These are phyloP conservation scores for Apocheima hispidaria DNA, from an alignment of 2,888 invertebrate genomes.

Conservation along the genomic window DNA sequence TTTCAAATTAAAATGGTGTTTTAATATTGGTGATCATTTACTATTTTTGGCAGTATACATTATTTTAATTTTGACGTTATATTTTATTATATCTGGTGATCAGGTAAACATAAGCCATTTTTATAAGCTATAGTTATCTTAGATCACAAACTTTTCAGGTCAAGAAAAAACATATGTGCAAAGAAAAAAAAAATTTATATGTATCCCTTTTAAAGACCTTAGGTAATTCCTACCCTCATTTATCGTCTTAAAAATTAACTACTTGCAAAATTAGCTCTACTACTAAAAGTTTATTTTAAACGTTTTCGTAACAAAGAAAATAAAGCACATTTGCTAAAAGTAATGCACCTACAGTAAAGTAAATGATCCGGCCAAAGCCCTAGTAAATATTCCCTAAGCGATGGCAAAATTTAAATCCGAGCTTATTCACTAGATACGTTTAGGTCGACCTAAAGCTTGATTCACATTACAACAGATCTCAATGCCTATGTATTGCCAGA, in stretches of 20 bases:
- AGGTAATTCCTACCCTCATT: slow-evolving; percentile 9
- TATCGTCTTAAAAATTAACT: background rate
- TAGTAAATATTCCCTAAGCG: slow-evolving; percentile 21
- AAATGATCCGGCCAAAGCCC: slow-evolving; percentile 16
- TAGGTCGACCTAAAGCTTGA: slow-evolving; percentile 1
- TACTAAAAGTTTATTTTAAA: background rate
- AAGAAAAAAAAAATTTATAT: too few relatives aligned
- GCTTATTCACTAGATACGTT: slow-evolving; percentile 17
- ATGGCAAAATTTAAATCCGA: slow-evolving; percentile 15
- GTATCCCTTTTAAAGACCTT: too few relatives aligned
- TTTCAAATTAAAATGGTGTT: too few relatives aligned
- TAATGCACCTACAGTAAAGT: slow-evolving; percentile 14
- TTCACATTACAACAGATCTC: slow-evolving; percentile 1
- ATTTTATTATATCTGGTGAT: too few relatives aligned
- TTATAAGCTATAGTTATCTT: too few relatives aligned
- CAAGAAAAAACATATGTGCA: too few relatives aligned
- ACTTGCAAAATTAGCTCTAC: background rate
- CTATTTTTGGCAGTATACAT: too few relatives aligned
- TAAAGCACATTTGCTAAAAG: slow-evolving; percentile 5
- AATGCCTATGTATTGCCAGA: too few relatives aligned
- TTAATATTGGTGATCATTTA: too few relatives aligned
- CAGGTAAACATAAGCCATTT: too few relatives aligned
- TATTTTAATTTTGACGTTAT: too few relatives aligned
- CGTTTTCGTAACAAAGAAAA: slow-evolving; percentile 8
- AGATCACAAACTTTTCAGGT: too few relatives aligned